Percentiles rank a stretch among this genome's conserved stretches.
phyloP scores from a whole-genome alignment of 2,113 vertebrate genomes.

The Rhabdomys dilectus region DNA sequence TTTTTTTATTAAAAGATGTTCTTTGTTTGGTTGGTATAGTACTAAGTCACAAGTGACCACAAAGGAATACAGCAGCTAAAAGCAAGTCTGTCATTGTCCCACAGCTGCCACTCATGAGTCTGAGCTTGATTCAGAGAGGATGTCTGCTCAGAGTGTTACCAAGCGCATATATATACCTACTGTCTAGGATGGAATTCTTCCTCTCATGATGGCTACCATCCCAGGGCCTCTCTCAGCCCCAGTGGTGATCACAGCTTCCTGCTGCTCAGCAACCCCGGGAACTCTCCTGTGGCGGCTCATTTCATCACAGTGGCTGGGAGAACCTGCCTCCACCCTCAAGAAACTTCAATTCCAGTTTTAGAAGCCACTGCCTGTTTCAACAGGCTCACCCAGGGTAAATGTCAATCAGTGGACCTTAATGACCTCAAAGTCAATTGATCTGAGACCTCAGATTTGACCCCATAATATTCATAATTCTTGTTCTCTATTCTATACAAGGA shows the following conservation, averaged over 20 bases:
- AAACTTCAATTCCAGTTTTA: background rate
- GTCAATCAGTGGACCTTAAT: background rate
- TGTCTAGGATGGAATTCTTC: background rate
- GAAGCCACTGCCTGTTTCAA: background rate
- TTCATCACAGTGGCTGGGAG: background rate
- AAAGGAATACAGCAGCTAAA: background rate
- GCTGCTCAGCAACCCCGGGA: background rate
- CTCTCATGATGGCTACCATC: background rate
- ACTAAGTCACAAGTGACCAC: background rate
- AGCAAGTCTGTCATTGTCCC: background rate
- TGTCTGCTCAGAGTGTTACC: background rate
- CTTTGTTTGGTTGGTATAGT: background rate
- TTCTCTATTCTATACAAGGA: background rate
- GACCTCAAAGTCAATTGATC: slow-evolving; percentile 45
- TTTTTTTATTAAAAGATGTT: background rate
- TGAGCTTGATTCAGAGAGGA: background rate
- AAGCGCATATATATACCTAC: too few relatives aligned
- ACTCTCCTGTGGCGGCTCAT: background rate
- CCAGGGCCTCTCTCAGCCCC: background rate
- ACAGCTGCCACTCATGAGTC: background rate
- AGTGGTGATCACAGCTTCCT: background rate
- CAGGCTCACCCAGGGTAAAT: background rate
- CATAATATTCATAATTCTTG: background rate
- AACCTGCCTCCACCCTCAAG: background rate
- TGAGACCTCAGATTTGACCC: background rate